Evolutionary conservation across 2,888 invertebrate species (phyloP).

Genomic region (Ophion slaviceki): DNA sequence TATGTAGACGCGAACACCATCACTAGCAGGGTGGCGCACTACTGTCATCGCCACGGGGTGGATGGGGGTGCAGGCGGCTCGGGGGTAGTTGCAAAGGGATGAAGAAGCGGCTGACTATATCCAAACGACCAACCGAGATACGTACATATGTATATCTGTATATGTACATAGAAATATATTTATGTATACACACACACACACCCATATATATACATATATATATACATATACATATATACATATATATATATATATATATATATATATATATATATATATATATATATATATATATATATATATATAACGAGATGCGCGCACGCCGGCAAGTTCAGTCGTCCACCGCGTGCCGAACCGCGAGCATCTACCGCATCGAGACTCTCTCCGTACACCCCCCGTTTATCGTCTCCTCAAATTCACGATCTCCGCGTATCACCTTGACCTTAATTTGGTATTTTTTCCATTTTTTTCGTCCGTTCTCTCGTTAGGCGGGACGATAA

Average conservation of each 20-base stretch:
- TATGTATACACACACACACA: conserved; percentile 30
- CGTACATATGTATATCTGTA: conserved; percentile 35
- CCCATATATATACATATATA: conserved; percentile 32
- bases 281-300: conserved; percentile 48
- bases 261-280: conserved; percentile 22
- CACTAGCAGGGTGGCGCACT: conserved; percentile 39
- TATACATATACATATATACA: too few species aligned
- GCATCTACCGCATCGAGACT: conserved; percentile 70
- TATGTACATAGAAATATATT: conserved; percentile 12
- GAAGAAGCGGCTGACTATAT: conserved; percentile 61
- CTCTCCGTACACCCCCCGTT: conserved; percentile 43
- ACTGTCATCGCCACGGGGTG: conserved; percentile 57
- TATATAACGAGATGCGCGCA: conserved; percentile 77
- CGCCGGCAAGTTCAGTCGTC: conserved; percentile 78
- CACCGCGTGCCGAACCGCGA: conserved; percentile 78
- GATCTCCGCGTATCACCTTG: conserved; percentile 14
- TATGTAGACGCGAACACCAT: conserved; percentile 31
- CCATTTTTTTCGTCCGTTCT: background rate
- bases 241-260: too few species aligned
- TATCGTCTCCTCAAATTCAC: conserved; percentile 50
- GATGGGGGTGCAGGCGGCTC: background rate
- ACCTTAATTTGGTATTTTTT: background rate
- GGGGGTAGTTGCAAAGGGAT: conserved; percentile 61
- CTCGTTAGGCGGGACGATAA: background rate
- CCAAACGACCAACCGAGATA: conserved; percentile 54